Percentiles rank a stretch among this genome's conserved stretches.
These are phyloP conservation scores for Sebastes miniatus DNA, from an alignment of 2,797 vertebrate genomes.

Conservation along the genomic window DNA sequence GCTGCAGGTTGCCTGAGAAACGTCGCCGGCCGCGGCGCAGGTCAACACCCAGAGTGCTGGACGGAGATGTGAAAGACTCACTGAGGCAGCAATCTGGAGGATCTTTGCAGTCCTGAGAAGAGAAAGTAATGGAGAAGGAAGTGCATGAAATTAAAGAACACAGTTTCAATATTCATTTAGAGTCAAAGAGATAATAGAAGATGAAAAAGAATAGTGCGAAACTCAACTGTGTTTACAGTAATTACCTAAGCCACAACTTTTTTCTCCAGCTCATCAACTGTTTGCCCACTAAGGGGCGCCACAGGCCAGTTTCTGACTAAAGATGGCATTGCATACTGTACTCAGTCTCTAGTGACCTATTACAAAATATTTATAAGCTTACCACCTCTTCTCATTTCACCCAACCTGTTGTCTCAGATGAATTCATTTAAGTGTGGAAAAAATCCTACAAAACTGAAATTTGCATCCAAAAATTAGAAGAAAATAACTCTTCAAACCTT, in stretches of 20 bases:
- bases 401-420: background rate
- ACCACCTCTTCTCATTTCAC: background rate
- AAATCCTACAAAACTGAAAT: background rate
- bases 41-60: slow-evolving; percentile 90
- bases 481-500: background rate
- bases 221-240: background rate
- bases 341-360: background rate
- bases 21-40: slow-evolving; percentile 90
- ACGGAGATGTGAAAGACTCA: slow-evolving; percentile 91
- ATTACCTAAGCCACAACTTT: background rate
- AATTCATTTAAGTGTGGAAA: background rate
- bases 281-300: slow-evolving; percentile 62
- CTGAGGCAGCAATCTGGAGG: slow-evolving; percentile 88
- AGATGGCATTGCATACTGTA: background rate
- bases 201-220: background rate
- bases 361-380: background rate
- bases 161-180: background rate
- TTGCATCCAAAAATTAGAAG: background rate
- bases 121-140: background rate
- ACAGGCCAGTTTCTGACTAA: slow-evolving; percentile 1
- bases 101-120: slow-evolving; percentile 85
- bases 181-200: background rate
- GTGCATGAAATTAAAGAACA: background rate
- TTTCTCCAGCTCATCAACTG: background rate
- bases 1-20: slow-evolving; percentile 92